These are phyloP conservation scores for Melozone crissalis DNA, from an alignment of 2,113 vertebrate species.

Conservation along the genomic window DNA sequence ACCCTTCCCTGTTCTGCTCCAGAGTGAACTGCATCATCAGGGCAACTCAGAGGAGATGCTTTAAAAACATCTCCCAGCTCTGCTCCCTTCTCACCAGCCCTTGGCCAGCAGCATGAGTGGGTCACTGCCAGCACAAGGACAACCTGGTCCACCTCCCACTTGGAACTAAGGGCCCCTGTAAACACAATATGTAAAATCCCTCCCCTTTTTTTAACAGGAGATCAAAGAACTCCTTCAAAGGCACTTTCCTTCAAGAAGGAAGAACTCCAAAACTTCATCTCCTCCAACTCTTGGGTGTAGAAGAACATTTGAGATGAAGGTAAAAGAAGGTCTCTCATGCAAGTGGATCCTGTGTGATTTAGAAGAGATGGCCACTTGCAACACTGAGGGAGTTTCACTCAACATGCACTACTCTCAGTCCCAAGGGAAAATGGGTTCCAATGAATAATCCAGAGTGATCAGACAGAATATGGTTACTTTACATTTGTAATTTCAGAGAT, in stretches of 20 bases:
- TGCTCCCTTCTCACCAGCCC: neutral
- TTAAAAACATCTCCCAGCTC: neutral
- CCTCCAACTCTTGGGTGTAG: neutral
- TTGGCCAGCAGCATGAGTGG: neutral
- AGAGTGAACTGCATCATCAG: neutral
- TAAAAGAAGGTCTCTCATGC: neutral
- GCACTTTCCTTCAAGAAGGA: neutral
- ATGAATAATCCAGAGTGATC: neutral
- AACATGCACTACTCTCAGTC: neutral
- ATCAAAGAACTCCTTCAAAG: neutral
- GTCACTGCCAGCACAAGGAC: neutral
- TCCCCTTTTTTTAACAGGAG: neutral
- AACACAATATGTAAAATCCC: neutral
- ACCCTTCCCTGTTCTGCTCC: neutral
- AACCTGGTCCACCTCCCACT: neutral
- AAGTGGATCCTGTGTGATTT: neutral
- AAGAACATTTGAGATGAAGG: neutral
- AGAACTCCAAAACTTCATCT: neutral
- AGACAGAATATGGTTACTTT: neutral
- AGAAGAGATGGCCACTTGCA: neutral
- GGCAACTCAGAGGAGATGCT: neutral
- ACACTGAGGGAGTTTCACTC: neutral
- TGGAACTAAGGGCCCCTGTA: neutral
- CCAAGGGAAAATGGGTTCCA: neutral
- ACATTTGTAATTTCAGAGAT: constrained; percentile 23